A percentile compares a stretch with the other conserved stretches of the same genome.
Evolutionary conservation across 2,113 vertebrate species (phyloP).

Genomic region (Mirounga angustirostris): DNA sequence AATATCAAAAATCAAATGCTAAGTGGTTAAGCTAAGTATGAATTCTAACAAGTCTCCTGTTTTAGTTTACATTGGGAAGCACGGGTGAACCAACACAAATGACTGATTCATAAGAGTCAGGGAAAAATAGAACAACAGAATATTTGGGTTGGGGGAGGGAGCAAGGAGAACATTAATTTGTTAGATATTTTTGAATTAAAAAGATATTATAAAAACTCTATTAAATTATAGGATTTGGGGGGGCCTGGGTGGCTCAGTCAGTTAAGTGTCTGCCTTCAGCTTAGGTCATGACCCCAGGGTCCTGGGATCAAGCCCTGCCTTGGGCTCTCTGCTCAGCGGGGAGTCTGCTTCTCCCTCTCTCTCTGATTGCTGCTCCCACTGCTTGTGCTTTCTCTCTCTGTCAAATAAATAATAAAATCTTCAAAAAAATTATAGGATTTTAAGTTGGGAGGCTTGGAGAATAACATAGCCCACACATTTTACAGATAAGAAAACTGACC

Average conservation of each 20-base stretch:
- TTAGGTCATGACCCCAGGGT: background rate
- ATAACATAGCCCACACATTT: constrained; percentile 62
- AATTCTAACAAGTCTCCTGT: background rate
- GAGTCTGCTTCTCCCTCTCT: background rate
- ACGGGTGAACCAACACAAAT: background rate
- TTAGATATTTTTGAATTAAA: constrained; percentile 26
- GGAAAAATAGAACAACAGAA: background rate
- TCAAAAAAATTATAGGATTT: background rate
- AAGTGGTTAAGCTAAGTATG: background rate
- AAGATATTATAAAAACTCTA: background rate
- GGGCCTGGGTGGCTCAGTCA: background rate
- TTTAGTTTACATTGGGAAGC: background rate
- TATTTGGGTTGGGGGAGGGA: background rate
- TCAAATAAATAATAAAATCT: too few species aligned
- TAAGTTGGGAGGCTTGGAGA: constrained; percentile 31
- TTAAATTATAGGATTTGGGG: background rate
- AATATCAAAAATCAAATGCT: background rate
- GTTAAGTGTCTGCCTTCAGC: background rate
- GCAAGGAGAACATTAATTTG: background rate
- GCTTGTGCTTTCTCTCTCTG: too few species aligned
- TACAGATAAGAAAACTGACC: constrained; percentile 77
- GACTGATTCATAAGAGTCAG: background rate
- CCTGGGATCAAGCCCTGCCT: background rate
- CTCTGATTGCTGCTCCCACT: too few species aligned
- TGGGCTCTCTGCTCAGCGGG: background rate